These are phyloP conservation scores for Mus caroli DNA, from an alignment of 2,797 vertebrate species.

Conservation along the genomic window DNA sequence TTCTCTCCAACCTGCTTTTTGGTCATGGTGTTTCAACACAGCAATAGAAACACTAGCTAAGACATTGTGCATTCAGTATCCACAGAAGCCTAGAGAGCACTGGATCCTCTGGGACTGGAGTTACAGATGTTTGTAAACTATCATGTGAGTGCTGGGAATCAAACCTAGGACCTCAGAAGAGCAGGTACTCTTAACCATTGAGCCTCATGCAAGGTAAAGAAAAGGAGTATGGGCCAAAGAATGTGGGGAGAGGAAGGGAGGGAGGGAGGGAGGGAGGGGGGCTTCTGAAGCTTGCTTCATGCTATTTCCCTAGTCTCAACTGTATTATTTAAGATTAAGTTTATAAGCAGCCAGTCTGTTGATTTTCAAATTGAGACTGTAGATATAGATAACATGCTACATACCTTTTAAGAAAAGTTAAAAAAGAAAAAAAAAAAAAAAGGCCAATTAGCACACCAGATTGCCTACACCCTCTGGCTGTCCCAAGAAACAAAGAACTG, in stretches of 20 bases:
- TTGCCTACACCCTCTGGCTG: not conserved
- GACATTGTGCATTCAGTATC: not conserved
- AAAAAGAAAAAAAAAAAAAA: not conserved
- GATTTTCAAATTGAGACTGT: slow-evolving; percentile 36
- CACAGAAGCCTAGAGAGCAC: not conserved
- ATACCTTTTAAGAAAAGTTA: slow-evolving; percentile 42
- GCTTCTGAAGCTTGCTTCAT: not conserved
- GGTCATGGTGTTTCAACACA: not conserved
- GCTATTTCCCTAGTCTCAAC: not conserved
- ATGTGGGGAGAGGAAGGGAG: not conserved
- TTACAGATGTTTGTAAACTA: not conserved
- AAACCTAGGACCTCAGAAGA: not conserved
- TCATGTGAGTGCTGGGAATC: not conserved
- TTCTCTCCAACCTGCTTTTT: not conserved
- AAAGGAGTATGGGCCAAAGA: not conserved
- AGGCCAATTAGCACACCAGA: not conserved
- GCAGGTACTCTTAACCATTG: not conserved
- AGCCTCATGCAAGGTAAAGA: not conserved
- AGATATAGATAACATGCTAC: not conserved
- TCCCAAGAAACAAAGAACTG: not conserved
- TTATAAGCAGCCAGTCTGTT: slow-evolving; percentile 17
- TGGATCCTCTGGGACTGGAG: not conserved
- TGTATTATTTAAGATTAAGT: slow-evolving; percentile 33
- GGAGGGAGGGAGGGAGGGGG: fast-evolving
- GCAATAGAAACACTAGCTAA: not conserved